Conservation (phyloP, 2,888 invertebrate species). For the Choristoneura rosaceana region DNA sequence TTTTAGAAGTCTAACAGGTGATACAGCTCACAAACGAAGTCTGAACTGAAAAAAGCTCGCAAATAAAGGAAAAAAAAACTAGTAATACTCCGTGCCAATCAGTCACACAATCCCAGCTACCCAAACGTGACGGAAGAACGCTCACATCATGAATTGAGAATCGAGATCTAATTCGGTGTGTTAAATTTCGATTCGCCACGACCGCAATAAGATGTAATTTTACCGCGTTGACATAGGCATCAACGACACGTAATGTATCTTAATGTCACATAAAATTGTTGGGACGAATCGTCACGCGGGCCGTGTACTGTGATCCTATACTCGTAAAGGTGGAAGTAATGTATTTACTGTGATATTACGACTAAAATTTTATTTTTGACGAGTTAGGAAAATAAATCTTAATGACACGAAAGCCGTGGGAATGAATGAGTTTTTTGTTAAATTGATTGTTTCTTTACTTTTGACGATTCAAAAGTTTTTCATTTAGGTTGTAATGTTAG, state of each 20-base stretch:
- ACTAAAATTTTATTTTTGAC: not conserved
- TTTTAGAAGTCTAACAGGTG: too few relatives aligned
- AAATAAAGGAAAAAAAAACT: not conserved
- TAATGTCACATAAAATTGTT: constrained; percentile 12
- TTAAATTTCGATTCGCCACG: constrained; percentile 13
- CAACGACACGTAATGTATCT: constrained; percentile 8
- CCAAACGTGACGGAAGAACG: not conserved
- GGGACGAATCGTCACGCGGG: constrained; percentile 1
- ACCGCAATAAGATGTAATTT: constrained; percentile 4
- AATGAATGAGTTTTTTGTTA: too few relatives aligned
- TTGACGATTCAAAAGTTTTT: too few relatives aligned
- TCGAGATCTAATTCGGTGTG: constrained; percentile 12
- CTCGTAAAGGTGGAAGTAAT: not conserved
- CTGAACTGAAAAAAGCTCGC: not conserved
- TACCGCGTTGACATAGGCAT: constrained; percentile 24
- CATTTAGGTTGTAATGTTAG: too few relatives aligned
- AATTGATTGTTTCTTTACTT: too few relatives aligned
- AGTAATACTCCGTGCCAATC: not conserved
- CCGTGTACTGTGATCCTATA: not conserved
- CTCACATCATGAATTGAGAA: not conserved
- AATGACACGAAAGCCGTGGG: too few relatives aligned
- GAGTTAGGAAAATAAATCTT: not conserved
- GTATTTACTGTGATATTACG: not conserved
- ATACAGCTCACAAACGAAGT: not conserved
- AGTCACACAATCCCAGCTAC: not conserved